Evolutionary conservation across 2,113 vertebrate species (phyloP).

Genomic region (Microtus montanus): DNA sequence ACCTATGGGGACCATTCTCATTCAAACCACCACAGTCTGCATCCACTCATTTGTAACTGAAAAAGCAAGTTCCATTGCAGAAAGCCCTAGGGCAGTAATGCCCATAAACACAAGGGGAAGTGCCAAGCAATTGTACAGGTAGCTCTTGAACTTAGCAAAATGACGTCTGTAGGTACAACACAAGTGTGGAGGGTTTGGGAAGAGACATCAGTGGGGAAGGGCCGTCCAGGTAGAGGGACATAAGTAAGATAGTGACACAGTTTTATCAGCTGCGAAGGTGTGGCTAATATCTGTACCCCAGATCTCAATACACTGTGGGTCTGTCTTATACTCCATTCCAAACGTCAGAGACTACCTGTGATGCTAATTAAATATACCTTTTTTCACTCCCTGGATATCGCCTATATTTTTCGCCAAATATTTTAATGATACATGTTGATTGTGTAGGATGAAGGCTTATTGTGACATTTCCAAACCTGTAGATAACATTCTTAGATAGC

Average conservation of each 20-base stretch:
- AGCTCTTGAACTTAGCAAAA: not conserved
- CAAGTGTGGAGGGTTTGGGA: not conserved
- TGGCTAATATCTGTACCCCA: not conserved
- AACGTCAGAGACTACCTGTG: not conserved
- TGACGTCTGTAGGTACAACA: no score
- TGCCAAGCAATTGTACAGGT: not conserved
- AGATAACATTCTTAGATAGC: not conserved
- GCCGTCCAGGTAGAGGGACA: not conserved
- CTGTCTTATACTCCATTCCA: fast-evolving
- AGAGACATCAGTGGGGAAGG: not conserved
- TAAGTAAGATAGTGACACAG: not conserved
- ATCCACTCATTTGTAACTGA: not conserved
- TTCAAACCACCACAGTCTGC: not conserved
- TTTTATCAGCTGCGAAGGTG: no score
- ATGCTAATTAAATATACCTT: not conserved
- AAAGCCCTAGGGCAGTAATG: not conserved
- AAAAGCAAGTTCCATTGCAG: not conserved
- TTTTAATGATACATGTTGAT: not conserved
- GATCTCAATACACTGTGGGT: fast-evolving
- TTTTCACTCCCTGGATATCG: not conserved
- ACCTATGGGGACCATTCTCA: not conserved
- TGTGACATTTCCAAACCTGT: not conserved
- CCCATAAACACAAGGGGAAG: not conserved
- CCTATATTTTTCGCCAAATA: not conserved
- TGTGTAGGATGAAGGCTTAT: not conserved